A percentile compares a stretch with the other conserved stretches of the same genome.
These are phyloP conservation scores for Monomorium pharaonis DNA, from an alignment of 1,140 invertebrate genomes.

Conservation along the genomic window DNA sequence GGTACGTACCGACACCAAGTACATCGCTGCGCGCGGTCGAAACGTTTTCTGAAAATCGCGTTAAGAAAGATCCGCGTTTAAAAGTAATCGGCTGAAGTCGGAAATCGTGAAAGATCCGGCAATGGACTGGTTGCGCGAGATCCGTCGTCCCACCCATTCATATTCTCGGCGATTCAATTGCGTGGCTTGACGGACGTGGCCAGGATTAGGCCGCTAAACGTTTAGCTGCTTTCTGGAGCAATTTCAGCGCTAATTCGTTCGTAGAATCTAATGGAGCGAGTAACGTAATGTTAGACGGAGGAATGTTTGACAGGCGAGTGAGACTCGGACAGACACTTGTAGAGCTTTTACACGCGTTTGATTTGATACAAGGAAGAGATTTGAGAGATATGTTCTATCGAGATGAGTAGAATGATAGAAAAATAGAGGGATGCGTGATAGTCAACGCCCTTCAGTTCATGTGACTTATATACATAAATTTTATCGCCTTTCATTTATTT, in stretches of 20 bases:
- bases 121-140: neutral
- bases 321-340: neutral
- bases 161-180: slow-evolving; percentile 22
- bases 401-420: neutral
- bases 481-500: neutral
- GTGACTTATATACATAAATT: neutral
- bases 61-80: neutral
- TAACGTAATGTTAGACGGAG: slow-evolving; percentile 10
- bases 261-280: neutral
- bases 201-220: slow-evolving; percentile 5
- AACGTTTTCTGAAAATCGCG: neutral
- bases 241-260: slow-evolving; percentile 17
- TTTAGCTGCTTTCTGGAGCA: neutral
- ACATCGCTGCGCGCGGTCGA: neutral
- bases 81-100: neutral
- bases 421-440: neutral
- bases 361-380: slow-evolving; percentile 14
- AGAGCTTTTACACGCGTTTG: neutral
- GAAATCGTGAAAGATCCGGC: neutral
- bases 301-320: neutral
- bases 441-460: neutral
- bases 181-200: slow-evolving; percentile 10
- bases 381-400: neutral
- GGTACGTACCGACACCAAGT: neutral
- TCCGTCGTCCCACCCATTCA: neutral